Evolutionary conservation across 2,797 vertebrate species (phyloP), one percentile per base, ranked within the genome.

Genomic region (Heterohyrax brucei): DNA sequence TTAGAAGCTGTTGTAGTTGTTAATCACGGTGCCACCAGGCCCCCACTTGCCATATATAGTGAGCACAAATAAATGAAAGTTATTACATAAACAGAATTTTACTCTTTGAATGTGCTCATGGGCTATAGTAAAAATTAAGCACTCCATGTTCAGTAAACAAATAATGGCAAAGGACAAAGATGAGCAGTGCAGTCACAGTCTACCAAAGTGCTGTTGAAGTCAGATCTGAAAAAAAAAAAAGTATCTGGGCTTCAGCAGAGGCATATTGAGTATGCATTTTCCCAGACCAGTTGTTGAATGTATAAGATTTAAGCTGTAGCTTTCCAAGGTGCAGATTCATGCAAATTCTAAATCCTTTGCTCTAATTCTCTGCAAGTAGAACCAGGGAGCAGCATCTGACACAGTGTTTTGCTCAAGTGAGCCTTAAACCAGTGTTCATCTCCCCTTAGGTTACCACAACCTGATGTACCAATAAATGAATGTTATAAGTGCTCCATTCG

Each of bases 341-440:
- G 5, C 18, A 78, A 30, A 73, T 12, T 95, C 8, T 21, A 64
- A 61, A 1, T 8, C 33, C 6, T 33, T 70, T 90, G n/a, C 7
- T 96, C 33, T 78, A 44, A 50, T 72, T 84, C 1, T 24, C 50
- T 83, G 4, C 1, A 73, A 76, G 46, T 21, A 56, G 48, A 81
- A 96, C 0, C 5, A 85, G 56, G 6, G 5, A 82, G 56, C 3
- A 19, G 21, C 59, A 93, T 30, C 1, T 84, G 66, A 93, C 24
- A 85, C 5, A 59, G 44, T 92, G 48, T 44, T 97, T 91, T 95
- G 5, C 50, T 94, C 9, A 81, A 68, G 5, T 4, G 78, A 95
- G 1, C 19, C 61, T 79, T 83, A 95, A 91, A 3, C 1, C 3
- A n/a, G 0, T 61, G 14, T 78, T 64, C 3, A 61, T 92, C 33